phyloP scores from a whole-genome alignment of 92 coral and sea anemone species.

The Bergia puertoricense region DNA sequence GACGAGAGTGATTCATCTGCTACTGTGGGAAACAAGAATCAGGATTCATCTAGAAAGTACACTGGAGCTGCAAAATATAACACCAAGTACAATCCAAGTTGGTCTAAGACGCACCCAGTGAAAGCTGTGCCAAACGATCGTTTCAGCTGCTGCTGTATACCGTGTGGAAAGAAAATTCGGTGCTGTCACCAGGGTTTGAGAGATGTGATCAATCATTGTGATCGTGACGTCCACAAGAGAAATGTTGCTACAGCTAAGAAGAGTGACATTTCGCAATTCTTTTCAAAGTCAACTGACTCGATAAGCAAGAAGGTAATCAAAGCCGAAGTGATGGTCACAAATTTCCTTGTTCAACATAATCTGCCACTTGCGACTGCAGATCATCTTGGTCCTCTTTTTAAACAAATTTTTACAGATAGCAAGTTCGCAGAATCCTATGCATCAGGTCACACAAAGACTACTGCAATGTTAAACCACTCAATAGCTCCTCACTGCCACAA shows the following conservation, averaged over 20 bases:
- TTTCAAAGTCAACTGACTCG: not conserved
- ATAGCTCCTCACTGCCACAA: conserved; percentile 59
- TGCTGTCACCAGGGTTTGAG: conserved; percentile 9
- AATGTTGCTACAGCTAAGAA: conserved; percentile 3
- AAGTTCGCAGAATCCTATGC: conserved; percentile 47
- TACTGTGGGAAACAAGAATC: not conserved
- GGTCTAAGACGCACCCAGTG: not conserved
- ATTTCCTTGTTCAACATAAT: conserved; percentile 18
- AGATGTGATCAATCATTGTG: not conserved
- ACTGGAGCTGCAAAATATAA: conserved; percentile 3
- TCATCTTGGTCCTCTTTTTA: conserved; percentile 46
- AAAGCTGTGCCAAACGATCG: conserved; percentile 5
- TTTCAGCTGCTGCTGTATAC: not conserved
- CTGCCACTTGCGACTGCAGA: conserved; percentile 36
- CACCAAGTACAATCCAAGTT: not conserved
- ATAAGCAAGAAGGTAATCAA: conserved; percentile 7
- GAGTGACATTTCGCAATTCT: conserved; percentile 11
- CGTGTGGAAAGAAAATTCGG: conserved; percentile 19
- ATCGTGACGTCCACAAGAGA: conserved; percentile 1
- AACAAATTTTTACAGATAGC: conserved; percentile 48
- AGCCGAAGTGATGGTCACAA: conserved; percentile 37
- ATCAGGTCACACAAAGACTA: conserved; percentile 41
- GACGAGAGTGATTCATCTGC: not conserved
- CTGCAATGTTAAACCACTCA: conserved; percentile 46
- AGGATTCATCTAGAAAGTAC: not conserved